Percentiles rank a stretch among this genome's conserved stretches.
Evolutionary conservation across 2,113 vertebrate species (phyloP).

Genomic region (Chitala chitala): DNA sequence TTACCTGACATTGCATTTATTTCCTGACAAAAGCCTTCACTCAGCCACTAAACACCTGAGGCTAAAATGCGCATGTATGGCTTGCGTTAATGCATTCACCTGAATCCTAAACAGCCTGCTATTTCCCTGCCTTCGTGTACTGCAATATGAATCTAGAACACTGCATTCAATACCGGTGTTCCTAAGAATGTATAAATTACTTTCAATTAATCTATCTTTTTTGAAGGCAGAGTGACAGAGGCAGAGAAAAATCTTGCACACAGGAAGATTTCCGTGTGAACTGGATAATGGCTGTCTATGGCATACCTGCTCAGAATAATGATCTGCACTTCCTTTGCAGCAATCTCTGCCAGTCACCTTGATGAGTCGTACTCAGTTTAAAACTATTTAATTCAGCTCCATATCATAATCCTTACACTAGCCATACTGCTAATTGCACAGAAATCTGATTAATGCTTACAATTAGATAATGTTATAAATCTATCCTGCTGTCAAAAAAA

Average conservation of each 20-base stretch:
- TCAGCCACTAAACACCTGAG: neutral
- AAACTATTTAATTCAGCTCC: neutral
- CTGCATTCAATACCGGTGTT: neutral
- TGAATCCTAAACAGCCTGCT: neutral
- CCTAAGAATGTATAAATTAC: neutral
- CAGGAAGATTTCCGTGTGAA: neutral
- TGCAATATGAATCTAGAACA: neutral
- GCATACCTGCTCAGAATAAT: neutral
- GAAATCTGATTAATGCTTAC: conserved; percentile 3
- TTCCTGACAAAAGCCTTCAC: neutral
- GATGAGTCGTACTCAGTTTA: neutral
- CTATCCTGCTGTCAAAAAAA: neutral
- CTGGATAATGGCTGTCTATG: neutral
- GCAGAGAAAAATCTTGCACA: neutral
- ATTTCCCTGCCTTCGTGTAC: neutral
- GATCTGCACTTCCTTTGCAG: neutral
- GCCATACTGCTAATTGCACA: too few relatives aligned
- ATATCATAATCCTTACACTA: neutral
- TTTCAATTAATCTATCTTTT: neutral
- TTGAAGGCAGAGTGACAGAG: neutral
- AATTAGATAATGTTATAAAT: neutral
- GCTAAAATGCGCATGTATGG: neutral
- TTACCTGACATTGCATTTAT: conserved; percentile 17
- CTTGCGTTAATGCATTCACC: conserved; percentile 3
- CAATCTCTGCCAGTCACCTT: conserved; percentile 16